These are phyloP conservation scores for Cyclargus thomasi DNA, from an alignment of 1,140 invertebrate species.

Conservation along the genomic window DNA sequence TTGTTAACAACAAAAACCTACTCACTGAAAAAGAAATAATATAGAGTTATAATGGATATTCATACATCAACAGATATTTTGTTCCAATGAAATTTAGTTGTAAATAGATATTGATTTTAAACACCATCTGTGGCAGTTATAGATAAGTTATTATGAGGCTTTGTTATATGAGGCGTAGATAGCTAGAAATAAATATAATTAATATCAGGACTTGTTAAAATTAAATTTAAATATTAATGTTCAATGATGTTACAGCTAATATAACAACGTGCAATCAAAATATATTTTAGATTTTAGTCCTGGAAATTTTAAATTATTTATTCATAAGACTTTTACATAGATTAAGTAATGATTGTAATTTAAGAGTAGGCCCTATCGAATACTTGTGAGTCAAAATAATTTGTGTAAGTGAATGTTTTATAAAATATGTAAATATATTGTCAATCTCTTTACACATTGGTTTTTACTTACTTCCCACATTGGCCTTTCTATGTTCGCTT, in stretches of 20 bases:
- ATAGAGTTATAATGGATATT: neutral
- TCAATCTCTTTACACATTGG: constrained; percentile 39
- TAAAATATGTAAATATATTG: constrained; percentile 58
- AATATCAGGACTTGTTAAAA: neutral
- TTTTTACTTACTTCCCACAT: constrained; percentile 17
- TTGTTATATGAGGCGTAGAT: neutral
- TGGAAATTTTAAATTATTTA: constrained; percentile 30
- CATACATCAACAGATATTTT: neutral
- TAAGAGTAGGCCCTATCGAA: constrained; percentile 22
- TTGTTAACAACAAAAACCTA: neutral
- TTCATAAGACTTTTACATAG: constrained; percentile 33
- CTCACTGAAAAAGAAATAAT: neutral
- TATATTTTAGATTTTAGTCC: neutral
- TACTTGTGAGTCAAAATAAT: constrained; percentile 52
- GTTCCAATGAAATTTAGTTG: neutral
- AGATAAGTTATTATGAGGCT: neutral
- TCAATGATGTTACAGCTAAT: neutral
- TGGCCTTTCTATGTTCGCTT: no score
- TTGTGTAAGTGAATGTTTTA: constrained; percentile 40
- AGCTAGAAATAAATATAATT: constrained; percentile 5
- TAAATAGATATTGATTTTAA: constrained; percentile 7
- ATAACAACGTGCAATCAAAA: constrained; percentile 6
- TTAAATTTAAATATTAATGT: neutral
- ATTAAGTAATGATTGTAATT: constrained; percentile 20
- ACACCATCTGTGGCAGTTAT: constrained; percentile 5